Conservation (phyloP, 2,888 invertebrate species). For the Crepidodera aurea region DNA sequence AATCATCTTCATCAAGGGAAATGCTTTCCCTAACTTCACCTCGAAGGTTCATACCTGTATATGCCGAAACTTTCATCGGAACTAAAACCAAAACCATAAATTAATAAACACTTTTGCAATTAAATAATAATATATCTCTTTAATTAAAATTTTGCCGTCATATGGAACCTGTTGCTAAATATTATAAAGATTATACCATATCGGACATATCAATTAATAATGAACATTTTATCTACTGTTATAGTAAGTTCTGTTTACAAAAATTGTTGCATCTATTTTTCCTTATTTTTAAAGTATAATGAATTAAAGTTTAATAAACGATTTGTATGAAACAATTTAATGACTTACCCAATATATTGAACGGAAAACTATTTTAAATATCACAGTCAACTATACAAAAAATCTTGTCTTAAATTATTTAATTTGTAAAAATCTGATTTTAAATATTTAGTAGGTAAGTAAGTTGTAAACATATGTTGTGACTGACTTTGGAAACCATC, state of each 20-base stretch:
- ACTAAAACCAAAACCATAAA: conserved; percentile 19
- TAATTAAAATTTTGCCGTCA: conserved; percentile 4
- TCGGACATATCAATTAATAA: not conserved
- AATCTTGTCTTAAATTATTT: not conserved
- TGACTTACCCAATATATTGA: not conserved
- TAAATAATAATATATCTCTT: not conserved
- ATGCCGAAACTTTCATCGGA: conserved; percentile 63
- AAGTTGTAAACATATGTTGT: conserved; percentile 27
- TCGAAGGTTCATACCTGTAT: conserved; percentile 67
- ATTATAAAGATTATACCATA: not conserved
- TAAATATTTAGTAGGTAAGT: not conserved
- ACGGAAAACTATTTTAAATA: not conserved
- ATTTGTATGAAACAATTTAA: too few species aligned
- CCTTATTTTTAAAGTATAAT: too few species aligned
- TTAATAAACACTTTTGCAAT: not conserved
- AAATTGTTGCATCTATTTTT: too few species aligned
- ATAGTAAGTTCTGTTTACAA: too few species aligned
- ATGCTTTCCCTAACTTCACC: conserved; percentile 72
- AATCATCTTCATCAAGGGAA: conserved; percentile 72
- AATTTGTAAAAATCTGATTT: not conserved
- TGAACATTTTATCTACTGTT: too few species aligned
- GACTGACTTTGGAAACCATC: not conserved
- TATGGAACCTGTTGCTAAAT: conserved; percentile 17
- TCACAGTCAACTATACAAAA: conserved; percentile 4
- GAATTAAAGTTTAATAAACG: too few species aligned